Percentiles rank a stretch among this genome's conserved stretches.
phyloP scores from a whole-genome alignment of 2,113 vertebrate genomes.

The Tychaedon coryphoeus region DNA sequence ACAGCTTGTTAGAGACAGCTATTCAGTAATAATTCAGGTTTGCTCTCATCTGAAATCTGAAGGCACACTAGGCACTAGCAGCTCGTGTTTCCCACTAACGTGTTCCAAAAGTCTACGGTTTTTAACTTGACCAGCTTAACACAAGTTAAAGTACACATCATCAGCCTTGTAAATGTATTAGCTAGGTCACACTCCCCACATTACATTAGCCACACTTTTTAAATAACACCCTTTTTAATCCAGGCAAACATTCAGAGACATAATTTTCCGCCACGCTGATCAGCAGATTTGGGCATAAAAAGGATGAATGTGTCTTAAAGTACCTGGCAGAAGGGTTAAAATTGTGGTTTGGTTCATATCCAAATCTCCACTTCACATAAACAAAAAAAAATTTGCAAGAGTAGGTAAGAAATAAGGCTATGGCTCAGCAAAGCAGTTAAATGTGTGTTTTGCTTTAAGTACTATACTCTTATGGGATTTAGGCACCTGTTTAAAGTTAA shows the following conservation, averaged over 20 bases:
- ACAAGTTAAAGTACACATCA: background rate
- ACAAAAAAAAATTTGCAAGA: background rate
- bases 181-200: background rate
- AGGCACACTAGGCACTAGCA: background rate
- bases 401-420: background rate
- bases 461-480: background rate
- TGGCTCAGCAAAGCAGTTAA: conserved; percentile 18
- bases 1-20: background rate
- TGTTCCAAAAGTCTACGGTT: background rate
- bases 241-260: background rate
- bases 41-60: conserved; percentile 12
- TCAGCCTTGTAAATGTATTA: background rate
- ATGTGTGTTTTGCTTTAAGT: conserved; percentile 8
- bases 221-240: background rate
- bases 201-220: background rate
- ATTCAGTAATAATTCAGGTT: background rate
- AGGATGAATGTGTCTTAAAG: background rate
- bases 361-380: background rate
- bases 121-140: background rate
- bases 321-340: conserved; percentile 9
- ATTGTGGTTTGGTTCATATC: background rate
- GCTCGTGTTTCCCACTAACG: background rate
- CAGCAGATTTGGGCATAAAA: background rate
- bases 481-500: conserved; percentile 47
- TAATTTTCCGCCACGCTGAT: background rate